A percentile compares a stretch with the other conserved stretches of the same genome.
Conservation (phyloP, 2,113 vertebrate species). For the Myrmecobius fasciatus region DNA sequence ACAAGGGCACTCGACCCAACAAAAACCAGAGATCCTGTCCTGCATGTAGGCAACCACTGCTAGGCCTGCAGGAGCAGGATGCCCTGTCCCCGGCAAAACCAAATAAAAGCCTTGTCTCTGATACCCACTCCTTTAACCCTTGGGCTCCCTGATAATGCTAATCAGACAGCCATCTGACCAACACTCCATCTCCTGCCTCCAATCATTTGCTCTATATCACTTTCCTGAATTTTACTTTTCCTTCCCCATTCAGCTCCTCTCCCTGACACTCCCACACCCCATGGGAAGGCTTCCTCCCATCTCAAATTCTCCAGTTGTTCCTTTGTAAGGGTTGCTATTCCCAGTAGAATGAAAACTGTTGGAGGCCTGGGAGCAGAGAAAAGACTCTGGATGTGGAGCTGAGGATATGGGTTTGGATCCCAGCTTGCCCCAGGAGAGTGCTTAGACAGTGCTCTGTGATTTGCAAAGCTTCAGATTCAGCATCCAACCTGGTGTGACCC, state of each 20-base stretch:
- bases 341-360: background rate
- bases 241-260: too few species aligned
- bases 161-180: background rate
- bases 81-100: background rate
- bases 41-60: background rate
- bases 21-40: background rate
- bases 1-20: background rate
- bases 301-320: background rate
- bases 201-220: too few species aligned
- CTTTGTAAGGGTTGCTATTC: background rate
- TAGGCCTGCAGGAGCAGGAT: background rate
- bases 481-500: background rate
- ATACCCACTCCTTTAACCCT: background rate
- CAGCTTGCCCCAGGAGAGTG: background rate
- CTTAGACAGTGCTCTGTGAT: background rate
- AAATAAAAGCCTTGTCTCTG: background rate
- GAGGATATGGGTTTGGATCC: background rate
- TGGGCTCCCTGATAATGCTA: background rate
- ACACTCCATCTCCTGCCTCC: too few species aligned
- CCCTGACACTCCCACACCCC: too few species aligned
- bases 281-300: background rate
- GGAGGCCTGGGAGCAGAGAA: too few species aligned
- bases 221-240: too few species aligned
- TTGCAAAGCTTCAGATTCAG: background rate
- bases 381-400: too few species aligned